Evolutionary conservation across 2,888 invertebrate genomes (phyloP).

Genomic region (Epinotia nisella): DNA sequence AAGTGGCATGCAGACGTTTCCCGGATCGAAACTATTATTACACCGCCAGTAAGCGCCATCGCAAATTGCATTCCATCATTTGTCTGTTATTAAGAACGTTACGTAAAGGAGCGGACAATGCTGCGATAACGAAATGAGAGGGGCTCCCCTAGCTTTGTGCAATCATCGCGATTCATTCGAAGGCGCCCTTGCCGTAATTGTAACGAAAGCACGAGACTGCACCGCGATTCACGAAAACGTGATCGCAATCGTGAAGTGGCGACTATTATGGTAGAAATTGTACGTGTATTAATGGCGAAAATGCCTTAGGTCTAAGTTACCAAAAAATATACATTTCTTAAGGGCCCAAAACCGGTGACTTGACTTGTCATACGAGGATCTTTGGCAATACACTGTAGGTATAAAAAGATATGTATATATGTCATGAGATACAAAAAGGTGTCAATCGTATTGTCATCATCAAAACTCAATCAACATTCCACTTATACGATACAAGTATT

Average conservation of each 20-base stretch:
- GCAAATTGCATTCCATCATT: conserved; percentile 58
- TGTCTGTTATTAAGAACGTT: conserved; percentile 69
- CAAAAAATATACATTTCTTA: background rate
- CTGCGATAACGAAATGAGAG: conserved; percentile 78
- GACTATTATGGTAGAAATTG: conserved; percentile 17
- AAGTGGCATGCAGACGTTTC: conserved; percentile 3
- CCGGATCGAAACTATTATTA: conserved; percentile 35
- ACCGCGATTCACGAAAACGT: conserved; percentile 58
- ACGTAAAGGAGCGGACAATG: conserved; percentile 68
- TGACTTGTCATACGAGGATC: background rate
- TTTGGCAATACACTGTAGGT: background rate
- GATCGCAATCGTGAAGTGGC: conserved; percentile 52
- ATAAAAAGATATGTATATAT: background rate
- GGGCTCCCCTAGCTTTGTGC: conserved; percentile 78
- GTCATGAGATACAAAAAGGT: background rate
- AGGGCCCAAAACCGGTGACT: background rate
- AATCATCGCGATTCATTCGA: conserved; percentile 78
- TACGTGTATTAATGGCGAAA: conserved; percentile 7
- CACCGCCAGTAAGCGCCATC: conserved; percentile 27
- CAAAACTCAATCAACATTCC: background rate
- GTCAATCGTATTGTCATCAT: background rate
- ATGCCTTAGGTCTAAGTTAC: background rate
- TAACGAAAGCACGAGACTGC: conserved; percentile 58
- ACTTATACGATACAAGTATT: background rate
- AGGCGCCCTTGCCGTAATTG: conserved; percentile 64